Conservation (phyloP, 2,113 vertebrate species). For the Dasyurus viverrinus region DNA sequence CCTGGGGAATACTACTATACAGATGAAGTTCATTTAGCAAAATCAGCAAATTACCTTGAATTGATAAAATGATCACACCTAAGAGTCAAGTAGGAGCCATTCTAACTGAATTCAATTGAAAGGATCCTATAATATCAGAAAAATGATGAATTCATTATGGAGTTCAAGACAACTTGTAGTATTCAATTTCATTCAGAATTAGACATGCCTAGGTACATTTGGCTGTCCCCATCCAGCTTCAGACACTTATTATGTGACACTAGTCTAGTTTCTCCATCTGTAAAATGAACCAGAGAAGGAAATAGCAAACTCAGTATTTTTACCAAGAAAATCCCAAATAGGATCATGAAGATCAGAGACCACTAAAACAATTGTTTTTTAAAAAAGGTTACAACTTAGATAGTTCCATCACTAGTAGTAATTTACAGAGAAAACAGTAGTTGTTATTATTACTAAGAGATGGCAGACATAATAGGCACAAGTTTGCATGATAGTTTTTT, state of each 20-base stretch:
- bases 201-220: background rate
- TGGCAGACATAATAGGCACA: background rate
- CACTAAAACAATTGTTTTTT: background rate
- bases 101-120: background rate
- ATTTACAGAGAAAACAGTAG: background rate
- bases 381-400: background rate
- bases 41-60: background rate
- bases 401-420: background rate
- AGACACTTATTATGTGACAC: background rate
- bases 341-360: background rate
- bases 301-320: too few species aligned
- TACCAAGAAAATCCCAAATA: background rate
- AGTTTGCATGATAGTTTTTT: background rate
- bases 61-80: background rate
- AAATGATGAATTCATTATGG: background rate
- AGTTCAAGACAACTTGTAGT: background rate
- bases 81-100: background rate
- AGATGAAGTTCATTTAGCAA: background rate
- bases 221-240: background rate
- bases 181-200: background rate
- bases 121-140: background rate
- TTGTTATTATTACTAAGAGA: background rate
- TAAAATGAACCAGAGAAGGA: background rate
- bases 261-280: background rate
- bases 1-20: background rate